Evolutionary conservation across 1,140 invertebrate genomes (phyloP).

Genomic region (Papilio polytes): DNA sequence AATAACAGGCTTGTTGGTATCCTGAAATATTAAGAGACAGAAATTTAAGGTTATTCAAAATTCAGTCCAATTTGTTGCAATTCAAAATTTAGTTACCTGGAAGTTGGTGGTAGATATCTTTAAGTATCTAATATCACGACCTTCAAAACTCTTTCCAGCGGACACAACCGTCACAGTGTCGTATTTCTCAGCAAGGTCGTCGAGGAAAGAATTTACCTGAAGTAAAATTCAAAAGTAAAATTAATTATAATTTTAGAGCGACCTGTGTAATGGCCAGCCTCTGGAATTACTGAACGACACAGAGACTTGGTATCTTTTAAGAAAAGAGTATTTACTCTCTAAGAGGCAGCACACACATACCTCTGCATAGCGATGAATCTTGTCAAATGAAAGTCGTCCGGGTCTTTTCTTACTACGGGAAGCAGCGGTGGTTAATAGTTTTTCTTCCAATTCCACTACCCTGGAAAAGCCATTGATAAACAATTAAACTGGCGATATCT

Average conservation of each 20-base stretch:
- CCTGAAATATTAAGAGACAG: conserved; percentile 26
- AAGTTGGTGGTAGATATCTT: conserved; percentile 85
- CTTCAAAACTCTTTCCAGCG: conserved; percentile 81
- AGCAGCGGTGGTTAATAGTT: conserved; percentile 44
- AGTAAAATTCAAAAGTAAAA: conserved; percentile 35
- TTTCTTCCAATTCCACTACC: conserved; percentile 53
- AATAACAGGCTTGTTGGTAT: conserved; percentile 81
- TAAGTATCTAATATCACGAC: conserved; percentile 82
- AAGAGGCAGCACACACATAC: conserved; percentile 35
- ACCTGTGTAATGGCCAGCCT: no score
- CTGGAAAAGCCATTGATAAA: conserved; percentile 42
- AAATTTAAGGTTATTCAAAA: background rate
- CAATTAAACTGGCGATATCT: no score
- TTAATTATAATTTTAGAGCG: no score
- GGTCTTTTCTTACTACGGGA: conserved; percentile 40
- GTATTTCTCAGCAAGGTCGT: conserved; percentile 71
- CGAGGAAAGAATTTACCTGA: conserved; percentile 83
- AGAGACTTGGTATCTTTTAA: no score
- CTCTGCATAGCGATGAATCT: conserved; percentile 50
- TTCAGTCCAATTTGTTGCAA: no score
- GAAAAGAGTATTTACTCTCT: no score
- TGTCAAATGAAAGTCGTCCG: conserved; percentile 46
- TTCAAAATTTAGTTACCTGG: conserved; percentile 37
- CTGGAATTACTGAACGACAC: no score
- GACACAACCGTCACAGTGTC: conserved; percentile 74